Evolutionary conservation across 2,888 invertebrate genomes (phyloP).

Genomic region (Cotesia congregata): DNA sequence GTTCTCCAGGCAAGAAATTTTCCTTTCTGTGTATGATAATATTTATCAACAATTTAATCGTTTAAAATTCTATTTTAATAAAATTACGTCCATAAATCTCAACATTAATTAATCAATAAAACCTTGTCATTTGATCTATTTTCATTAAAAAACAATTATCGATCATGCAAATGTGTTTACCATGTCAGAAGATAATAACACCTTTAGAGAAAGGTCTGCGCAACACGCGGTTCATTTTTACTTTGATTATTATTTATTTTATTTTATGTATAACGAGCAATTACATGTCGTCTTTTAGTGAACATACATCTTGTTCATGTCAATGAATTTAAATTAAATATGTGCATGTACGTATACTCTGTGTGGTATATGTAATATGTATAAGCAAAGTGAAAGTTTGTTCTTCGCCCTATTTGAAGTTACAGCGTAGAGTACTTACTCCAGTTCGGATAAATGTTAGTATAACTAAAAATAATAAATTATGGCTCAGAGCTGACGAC

Average conservation of each 20-base stretch:
- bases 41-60: too few species aligned
- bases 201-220: neutral
- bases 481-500: too few species aligned
- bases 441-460: too few species aligned
- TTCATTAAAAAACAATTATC: neutral
- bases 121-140: neutral
- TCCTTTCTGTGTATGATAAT: too few species aligned
- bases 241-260: neutral
- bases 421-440: neutral
- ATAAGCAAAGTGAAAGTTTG: neutral
- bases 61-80: neutral
- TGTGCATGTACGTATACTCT: too few species aligned
- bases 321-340: neutral
- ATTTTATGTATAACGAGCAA: slow-evolving; percentile 10
- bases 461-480: too few species aligned
- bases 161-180: slow-evolving; percentile 14
- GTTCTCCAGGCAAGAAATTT: too few species aligned
- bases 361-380: neutral
- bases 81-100: neutral
- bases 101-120: neutral
- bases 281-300: neutral
- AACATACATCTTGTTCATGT: neutral
- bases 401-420: neutral
- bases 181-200: slow-evolving; percentile 19
- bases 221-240: neutral